Evolutionary conservation across 2,797 vertebrate species (phyloP), one percentile per base, ranked within the genome.

Genomic region (Telmatherina bonti): DNA sequence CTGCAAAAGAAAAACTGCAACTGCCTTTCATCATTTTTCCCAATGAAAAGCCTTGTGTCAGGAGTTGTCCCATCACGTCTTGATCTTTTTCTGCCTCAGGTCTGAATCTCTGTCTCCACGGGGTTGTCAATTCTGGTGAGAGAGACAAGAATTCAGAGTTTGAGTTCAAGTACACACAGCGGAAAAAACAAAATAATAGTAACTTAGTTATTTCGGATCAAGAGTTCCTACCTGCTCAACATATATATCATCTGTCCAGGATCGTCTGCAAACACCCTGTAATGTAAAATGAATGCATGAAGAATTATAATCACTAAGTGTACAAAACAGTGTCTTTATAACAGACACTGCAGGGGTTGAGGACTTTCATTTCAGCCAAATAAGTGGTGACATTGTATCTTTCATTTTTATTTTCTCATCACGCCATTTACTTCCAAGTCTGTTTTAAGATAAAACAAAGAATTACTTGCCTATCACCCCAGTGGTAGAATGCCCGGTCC

Each of bases 231-330:
- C 94, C 94, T 94, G 84, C 91, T 93, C 74, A 95, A 69, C 84
- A 93, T 91, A 83, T 95, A 94, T 54, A 94, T 88, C 74, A 94
- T 91, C 75, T 94, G 92, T 49, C 92, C 91, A n/a, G 93, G 93
- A 73, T 94, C 93, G 84, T 93, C 93, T 71, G 89, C 79, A 84
- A 94, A 92, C 31, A 90, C 88, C 57, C 94, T 96, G 84, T 4
- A 83, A 89, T 18, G 76, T 58, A 7, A 77, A 82, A 78, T 59
- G 0, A 67, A 75, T 13, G 2, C 13, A 80, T 62, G 56, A 63
- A 30, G 45, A 38, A 24, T 5, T 1, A 24, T 33, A 5, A 29
- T 22, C 7, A 18, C 20, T 12, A 7, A 18, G 15, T 13, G 8
- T 16, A 7, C 24, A 53, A 20, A 43, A 31, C 20, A 15, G 15